These are phyloP conservation scores for Limnephilus auricula DNA, from an alignment of 2,888 invertebrate species.

Conservation along the genomic window DNA sequence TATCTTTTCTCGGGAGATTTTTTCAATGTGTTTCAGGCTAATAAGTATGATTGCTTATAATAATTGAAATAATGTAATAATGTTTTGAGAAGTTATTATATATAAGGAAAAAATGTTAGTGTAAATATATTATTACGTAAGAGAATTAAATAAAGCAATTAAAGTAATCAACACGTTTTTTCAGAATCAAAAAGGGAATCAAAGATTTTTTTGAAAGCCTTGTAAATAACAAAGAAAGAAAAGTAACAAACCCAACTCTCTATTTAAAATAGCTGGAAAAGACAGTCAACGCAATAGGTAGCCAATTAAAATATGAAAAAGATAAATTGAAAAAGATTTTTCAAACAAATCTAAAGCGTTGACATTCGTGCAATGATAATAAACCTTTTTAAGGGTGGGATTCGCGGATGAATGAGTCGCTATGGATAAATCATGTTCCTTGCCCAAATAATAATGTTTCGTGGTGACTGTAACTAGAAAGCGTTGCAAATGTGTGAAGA, in stretches of 20 bases:
- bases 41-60: too few relatives aligned
- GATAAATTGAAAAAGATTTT: slow-evolving; percentile 7
- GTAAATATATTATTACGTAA: too few relatives aligned
- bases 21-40: too few relatives aligned
- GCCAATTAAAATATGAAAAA: slow-evolving; percentile 9
- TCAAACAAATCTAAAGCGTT: neutral
- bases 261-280: neutral
- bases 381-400: neutral
- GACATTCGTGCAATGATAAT: slow-evolving; percentile 7
- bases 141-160: neutral
- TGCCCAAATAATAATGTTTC: neutral
- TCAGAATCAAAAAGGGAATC: neutral
- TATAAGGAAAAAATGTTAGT: too few relatives aligned
- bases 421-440: neutral
- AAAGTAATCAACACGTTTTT: neutral
- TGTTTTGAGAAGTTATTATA: too few relatives aligned
- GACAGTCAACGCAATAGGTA: neutral
- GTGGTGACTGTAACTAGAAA: too few relatives aligned
- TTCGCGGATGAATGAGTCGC: neutral
- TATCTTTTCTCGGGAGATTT: too few relatives aligned
- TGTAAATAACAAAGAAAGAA: neutral
- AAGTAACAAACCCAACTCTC: neutral
- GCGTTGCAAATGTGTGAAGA: too few relatives aligned
- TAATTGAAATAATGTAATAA: too few relatives aligned
- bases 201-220: neutral